Evolutionary conservation across 1,140 invertebrate genomes (phyloP).

Genomic region (Drosophila pectinifera): DNA sequence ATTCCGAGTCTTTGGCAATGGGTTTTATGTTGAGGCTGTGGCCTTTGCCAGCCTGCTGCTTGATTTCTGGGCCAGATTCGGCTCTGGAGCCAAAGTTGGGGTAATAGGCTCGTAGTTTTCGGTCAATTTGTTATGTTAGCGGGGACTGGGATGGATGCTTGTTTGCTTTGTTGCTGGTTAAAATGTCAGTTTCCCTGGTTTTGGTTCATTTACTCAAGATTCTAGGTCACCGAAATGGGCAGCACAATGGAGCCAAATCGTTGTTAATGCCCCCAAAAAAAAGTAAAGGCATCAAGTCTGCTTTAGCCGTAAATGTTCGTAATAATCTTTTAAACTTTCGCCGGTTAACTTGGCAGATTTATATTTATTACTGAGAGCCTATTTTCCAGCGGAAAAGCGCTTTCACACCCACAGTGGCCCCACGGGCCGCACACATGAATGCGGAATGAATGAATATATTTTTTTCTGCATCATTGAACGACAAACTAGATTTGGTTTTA

Average conservation of each 20-base stretch:
- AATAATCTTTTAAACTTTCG: slow-evolving; percentile 47
- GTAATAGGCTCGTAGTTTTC: slow-evolving; percentile 83
- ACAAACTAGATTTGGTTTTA: slow-evolving; percentile 83
- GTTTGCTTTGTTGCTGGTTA: slow-evolving; percentile 73
- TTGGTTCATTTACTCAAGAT: slow-evolving; percentile 73
- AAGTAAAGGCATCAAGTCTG: slow-evolving; percentile 15
- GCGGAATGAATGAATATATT: slow-evolving; percentile 72
- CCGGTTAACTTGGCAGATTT: slow-evolving; percentile 23
- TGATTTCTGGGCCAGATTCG: slow-evolving; percentile 69
- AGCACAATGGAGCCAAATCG: slow-evolving; percentile 51
- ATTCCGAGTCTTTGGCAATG: slow-evolving; percentile 60
- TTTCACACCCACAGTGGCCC: slow-evolving; percentile 47
- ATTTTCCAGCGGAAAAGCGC: slow-evolving; percentile 24
- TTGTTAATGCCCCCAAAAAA: slow-evolving; percentile 11
- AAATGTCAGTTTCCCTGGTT: slow-evolving; percentile 74
- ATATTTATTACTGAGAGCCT: slow-evolving; percentile 23
- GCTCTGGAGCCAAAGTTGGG: slow-evolving; percentile 53
- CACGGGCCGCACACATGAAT: slow-evolving; percentile 16
- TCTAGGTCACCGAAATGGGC: slow-evolving; percentile 44
- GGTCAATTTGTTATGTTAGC: slow-evolving; percentile 79
- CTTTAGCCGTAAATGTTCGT: slow-evolving; percentile 23
- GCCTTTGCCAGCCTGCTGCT: slow-evolving; percentile 56
- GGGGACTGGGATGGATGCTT: slow-evolving; percentile 18
- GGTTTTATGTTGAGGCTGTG: slow-evolving; percentile 72
- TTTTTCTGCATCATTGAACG: slow-evolving; percentile 82